A percentile compares a stretch with the other conserved stretches of the same genome.
These are phyloP conservation scores for Coryphaenoides rupestris DNA, from an alignment of 2,113 vertebrate species.

Conservation along the genomic window DNA sequence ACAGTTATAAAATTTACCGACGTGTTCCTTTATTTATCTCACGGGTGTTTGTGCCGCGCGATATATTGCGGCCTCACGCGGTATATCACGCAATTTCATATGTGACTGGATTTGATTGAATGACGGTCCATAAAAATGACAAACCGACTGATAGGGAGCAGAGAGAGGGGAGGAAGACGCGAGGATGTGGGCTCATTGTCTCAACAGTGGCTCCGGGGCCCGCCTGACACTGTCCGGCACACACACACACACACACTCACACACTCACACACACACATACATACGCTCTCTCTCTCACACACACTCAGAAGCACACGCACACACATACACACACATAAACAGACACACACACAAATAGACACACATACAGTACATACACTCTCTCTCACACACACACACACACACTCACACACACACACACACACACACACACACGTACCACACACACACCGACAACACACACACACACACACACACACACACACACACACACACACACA, in stretches of 20 bases:
- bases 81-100: neutral
- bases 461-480: too few species aligned
- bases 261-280: neutral
- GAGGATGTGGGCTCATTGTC: neutral
- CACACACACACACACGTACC: too few species aligned
- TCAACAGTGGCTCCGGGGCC: neutral
- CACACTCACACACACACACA: neutral
- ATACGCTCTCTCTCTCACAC: neutral
- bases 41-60: too few species aligned
- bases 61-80: neutral
- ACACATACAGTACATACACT: neutral
- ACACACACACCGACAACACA: too few species aligned
- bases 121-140: slow-evolving; percentile 1
- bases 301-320: neutral
- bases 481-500: too few species aligned
- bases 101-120: neutral
- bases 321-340: neutral
- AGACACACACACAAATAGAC: neutral
- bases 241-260: slow-evolving; percentile 1
- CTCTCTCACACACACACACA: neutral
- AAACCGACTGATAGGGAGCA: neutral
- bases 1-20: too few species aligned
- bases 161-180: neutral
- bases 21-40: too few species aligned
- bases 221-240: neutral